Base-by-base conservation (phyloP, 2,888 invertebrate species). In the Hipparchia semele region DNA sequence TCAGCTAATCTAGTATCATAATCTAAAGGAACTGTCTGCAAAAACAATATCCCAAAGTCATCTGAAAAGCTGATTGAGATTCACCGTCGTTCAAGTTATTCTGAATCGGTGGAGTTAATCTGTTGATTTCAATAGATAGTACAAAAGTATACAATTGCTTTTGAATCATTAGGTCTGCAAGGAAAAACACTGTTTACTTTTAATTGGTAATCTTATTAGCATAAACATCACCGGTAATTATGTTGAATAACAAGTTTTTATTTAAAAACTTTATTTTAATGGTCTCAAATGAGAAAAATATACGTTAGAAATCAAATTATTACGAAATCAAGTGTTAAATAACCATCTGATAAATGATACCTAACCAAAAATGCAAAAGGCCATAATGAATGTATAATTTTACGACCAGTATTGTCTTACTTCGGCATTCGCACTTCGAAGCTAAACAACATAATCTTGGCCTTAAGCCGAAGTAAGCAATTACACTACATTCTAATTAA, bases 371-470 rank as follows among this genome's bases (percentile, higher is more conserved):
- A 51, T 39, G 2, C 51, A 53, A 53, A 65, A 53, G 9, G 61
- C 61, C 12, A 6, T 53, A 33, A 51, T 65, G 65, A 65, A 65
- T 65, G 33, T 33, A 65, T 53, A 51, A 64, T 49, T 64, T 65
- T 33, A 65, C 33, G 33, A 65, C 12, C 53, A 12, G 53, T 23
- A 51, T 64, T 65, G 65, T 65, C 65, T 53, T 33, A 65, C 33
- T 64, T 64, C 54, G 53, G 39, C 39, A 54, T 53, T 66, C 54
- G 9, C 39, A 66, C 54, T 53, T 66, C 2, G 66, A 8, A 39
- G 39, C n/a, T 45, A 39, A 54, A 51, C 23, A 64, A 66, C 67
- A 67, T 67, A 67, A 67, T 67, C 46, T 67, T 56, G 67, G 67
- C 58, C 67, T 67, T 23, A 58, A 58, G 67, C 67, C 58, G 58